Evolutionary conservation across 2,797 vertebrate species (phyloP).

Genomic region (Phoeniculus purpureus): DNA sequence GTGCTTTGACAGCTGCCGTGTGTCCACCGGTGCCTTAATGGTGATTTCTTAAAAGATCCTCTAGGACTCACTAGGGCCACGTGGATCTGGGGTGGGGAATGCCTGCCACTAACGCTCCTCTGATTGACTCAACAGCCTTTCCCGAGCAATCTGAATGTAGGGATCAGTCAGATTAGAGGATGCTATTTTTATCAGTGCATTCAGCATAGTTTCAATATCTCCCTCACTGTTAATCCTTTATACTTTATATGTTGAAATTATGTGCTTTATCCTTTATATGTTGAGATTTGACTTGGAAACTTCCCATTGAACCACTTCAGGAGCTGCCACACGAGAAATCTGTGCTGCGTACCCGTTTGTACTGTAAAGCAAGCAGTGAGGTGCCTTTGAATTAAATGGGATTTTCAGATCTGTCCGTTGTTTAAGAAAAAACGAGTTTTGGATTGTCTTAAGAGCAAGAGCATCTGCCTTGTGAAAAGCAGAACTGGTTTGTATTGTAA

Average conservation of each 20-base stretch:
- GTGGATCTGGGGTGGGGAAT: not conserved
- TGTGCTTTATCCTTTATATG: conserved; percentile 10
- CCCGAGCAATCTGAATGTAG: conserved; percentile 10
- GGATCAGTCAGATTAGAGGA: conserved; percentile 33
- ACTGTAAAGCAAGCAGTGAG: conserved; percentile 74
- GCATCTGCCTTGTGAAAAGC: conserved; percentile 73
- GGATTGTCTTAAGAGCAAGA: conserved; percentile 69
- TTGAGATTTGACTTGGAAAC: conserved; percentile 47
- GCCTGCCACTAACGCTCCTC: not conserved
- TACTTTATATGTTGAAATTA: conserved; percentile 36
- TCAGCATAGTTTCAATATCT: not conserved
- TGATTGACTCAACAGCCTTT: not conserved
- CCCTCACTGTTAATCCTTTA: conserved; percentile 14
- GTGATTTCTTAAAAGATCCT: not conserved
- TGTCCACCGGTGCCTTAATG: conserved; percentile 36
- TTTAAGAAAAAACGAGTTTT: conserved; percentile 58
- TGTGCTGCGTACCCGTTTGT: conserved; percentile 67
- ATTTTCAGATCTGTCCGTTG: conserved; percentile 63
- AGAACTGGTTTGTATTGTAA: conserved; percentile 78
- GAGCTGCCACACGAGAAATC: conserved; percentile 63
- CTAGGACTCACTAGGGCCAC: not conserved
- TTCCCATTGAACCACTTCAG: conserved; percentile 60
- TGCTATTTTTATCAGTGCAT: not conserved
- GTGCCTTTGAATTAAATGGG: conserved; percentile 67
- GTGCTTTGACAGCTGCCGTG: not conserved